Evolutionary conservation across 2,113 vertebrate species (phyloP).

Genomic region (Candoia aspera): DNA sequence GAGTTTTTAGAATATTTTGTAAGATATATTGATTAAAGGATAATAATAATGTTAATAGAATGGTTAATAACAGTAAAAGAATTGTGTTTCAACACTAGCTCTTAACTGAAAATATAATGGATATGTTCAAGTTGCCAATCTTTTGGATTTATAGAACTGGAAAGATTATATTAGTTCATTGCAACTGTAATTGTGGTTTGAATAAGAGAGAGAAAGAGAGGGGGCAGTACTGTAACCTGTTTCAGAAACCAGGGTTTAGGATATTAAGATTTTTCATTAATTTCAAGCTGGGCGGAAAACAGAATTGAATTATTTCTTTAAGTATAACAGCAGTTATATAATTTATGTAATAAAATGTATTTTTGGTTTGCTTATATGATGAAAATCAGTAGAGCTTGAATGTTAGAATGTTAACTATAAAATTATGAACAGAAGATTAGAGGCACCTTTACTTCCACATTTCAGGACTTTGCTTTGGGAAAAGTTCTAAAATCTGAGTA

Average conservation of each 20-base stretch:
- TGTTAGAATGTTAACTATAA: neutral
- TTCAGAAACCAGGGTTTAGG: neutral
- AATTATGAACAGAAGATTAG: neutral
- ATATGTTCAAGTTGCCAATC: neutral
- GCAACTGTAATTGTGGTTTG: neutral
- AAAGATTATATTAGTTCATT: neutral
- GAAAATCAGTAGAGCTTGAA: neutral
- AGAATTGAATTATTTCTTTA: neutral
- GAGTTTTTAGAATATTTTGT: neutral
- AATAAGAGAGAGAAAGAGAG: neutral
- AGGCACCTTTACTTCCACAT: neutral
- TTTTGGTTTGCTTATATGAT: neutral
- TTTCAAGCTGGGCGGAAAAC: neutral
- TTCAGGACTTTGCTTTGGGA: neutral
- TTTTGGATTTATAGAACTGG: neutral
- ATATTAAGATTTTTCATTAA: conserved; percentile 2
- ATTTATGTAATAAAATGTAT: neutral
- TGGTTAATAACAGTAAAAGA: neutral
- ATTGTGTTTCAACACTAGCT: neutral
- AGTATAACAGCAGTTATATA: conserved; percentile 11
- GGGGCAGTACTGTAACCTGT: neutral
- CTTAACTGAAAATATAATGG: neutral
- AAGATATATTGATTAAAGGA: neutral
- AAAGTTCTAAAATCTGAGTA: neutral
- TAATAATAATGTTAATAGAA: neutral